Evolutionary conservation across 2,888 invertebrate genomes (phyloP), one percentile per base, ranked within the genome.

Genomic region (Lasioglossum calceatum): DNA sequence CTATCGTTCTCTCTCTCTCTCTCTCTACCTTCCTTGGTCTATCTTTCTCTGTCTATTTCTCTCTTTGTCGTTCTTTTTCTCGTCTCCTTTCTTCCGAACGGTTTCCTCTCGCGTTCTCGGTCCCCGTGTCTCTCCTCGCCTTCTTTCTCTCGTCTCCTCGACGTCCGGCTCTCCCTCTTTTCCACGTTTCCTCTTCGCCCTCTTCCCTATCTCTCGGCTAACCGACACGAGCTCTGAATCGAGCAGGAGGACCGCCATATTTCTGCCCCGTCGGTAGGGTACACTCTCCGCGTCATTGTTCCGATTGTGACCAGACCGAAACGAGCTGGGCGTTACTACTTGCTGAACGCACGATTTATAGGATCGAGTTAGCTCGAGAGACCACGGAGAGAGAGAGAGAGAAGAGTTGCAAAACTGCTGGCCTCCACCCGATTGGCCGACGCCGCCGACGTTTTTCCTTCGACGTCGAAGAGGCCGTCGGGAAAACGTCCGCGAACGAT

Each of bases 261-360:
- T 91, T 92, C 90, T 89, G 81, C 85, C 90, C 87, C 73, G 77
- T 89, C 88, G 86, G 86, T 89, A 87, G 87, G 86, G 86, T 87
- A 90, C 89, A 89, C 88, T 82, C 86, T 86, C 75, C 85, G 87
- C 86, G 90, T 92, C 91, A 90, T 92, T 92, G 91, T 91, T 86
- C 89, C 87, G 90, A 89, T 92, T 91, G 92, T 89, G 90, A 90
- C 91, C 91, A 81, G 88, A 88, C 84, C 90, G 86, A 90, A 91
- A 92, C 91, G 92, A 92, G 87, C 87, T 92, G 91, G 91, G 91
- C 91, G 91, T 92, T 87, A 87, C 92, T 92, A 87, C 89, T 92
- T 87, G 87, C 80, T 87, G 87, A 89, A 87, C 84, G 85, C 74
- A 84, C 86, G 92, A 91, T 91, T 90, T 91, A 91, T 91, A 89